Base-by-base conservation (phyloP, 2,888 invertebrate species). In the Mongoloraphidia duomilia region DNA sequence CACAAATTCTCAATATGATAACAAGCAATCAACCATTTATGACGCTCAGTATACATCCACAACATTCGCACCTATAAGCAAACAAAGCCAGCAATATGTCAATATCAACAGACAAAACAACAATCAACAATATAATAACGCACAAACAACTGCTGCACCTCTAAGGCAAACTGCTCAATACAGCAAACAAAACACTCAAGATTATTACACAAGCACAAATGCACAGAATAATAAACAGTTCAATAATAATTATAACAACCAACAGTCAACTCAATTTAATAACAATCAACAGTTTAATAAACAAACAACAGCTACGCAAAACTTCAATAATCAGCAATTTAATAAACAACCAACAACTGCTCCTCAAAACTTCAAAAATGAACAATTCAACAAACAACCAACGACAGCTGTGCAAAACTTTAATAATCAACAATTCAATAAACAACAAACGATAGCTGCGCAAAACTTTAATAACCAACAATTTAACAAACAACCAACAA, bases 221-320 rank as follows among this genome's bases (percentile, higher is more conserved):
- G 63, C 54, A 52, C 53, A 36, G 57, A 63, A 36, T 57, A 57
- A 50, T 53, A 57, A 44, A 10, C 52, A 49, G 46, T 52, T 41
- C 35, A 54, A 47, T 34, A 49, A 49, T 38, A 51, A 42, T n/a
- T 48, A 52, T 34, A 37, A 44, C 34, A 56, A 57, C 38, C 56
- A 58, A 49, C 49, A 52, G 34, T 52, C 58, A 8, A 54, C 55
- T 6, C 53, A 55, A 34, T 54, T 52, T 38, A 58, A 57, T 42
- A 13, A 52, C 54, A 49, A 54, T 53, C 46, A 58, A 54, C 48
- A 59, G 58, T 50, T 63, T 64, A 1, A 64, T 62, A 8, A 67
- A 62, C 63, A 6, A 63, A 63, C 49, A 54, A 59, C n/a, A 64
- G 53, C 5, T 64, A 61, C 48, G 60, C 59, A 9, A 63, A 63